Base-by-base conservation (phyloP, 2,797 vertebrate species). In the Sebastes aleutianus region DNA sequence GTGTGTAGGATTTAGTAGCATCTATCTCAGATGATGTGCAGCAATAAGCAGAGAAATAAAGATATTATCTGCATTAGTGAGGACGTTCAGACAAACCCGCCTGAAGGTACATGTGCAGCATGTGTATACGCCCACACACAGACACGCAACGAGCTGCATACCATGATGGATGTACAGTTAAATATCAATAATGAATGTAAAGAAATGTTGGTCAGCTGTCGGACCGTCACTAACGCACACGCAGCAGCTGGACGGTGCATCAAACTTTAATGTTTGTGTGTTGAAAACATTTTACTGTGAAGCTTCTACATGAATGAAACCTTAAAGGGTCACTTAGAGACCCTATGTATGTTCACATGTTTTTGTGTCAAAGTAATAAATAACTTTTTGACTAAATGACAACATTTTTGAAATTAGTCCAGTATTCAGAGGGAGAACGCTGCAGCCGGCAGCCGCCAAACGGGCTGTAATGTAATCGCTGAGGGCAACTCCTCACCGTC, bases 121-220 rank as follows among this genome's bases (percentile, higher is more conserved):
- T 80, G 53, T 81, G 47, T 53, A 27, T 32, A n/a, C 32, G 18
- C 14, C 27, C 57, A 66, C 39, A 70, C 29, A 70, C 29, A 68
- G 16, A 27, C 43, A 78, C 59, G 82, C 34, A 68, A 57, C 24
- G 12, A 57, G 29, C 53, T 20, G 20, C 64, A 62, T 2, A 9
- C 61, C 54, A 31, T 70, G 12, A 62, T 31, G 20, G 43, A 24
- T 59, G 22, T 34, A 71, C 18, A 13, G 27, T 66, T 63, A 66
- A 82, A 80, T 69, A 75, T 80, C 32, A 67, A 86, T 72, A 53
- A 85, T 76, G 18, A 79, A 84, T 79, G 76, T 69, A 47, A 57
- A 79, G 50, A 82, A 66, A 43, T 18, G 1, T 7, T 66, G 70
- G 77, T 70, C 86, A 84, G 70, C 84, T 79, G 70, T 74, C 11